Conservation (phyloP, 2,888 invertebrate species). For the Tolmerus cingulatus region DNA sequence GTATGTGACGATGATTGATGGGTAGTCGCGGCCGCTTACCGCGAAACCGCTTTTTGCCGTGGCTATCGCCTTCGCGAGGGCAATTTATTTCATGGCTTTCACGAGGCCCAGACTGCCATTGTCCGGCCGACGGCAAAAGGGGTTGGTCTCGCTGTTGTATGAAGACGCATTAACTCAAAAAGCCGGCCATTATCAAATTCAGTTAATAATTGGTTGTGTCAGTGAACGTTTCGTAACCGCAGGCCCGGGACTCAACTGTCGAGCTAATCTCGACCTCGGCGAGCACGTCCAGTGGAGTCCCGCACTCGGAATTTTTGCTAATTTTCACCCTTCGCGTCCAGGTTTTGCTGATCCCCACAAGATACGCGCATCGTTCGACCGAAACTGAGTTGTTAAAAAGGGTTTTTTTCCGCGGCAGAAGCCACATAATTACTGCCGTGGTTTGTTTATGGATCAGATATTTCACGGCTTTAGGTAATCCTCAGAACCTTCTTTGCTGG, state of each 20-base stretch:
- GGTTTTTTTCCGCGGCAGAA: slow-evolving; percentile 13
- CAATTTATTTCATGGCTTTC: slow-evolving; percentile 33
- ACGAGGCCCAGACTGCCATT: background rate
- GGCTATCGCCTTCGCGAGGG: background rate
- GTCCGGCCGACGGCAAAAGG: slow-evolving; percentile 25
- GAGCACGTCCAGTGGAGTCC: background rate
- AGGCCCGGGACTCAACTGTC: background rate
- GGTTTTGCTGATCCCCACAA: background rate
- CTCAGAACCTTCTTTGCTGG: slow-evolving; percentile 1
- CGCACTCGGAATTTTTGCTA: background rate
- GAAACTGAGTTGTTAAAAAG: slow-evolving; percentile 33
- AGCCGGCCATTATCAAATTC: slow-evolving; percentile 47
- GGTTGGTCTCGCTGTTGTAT: slow-evolving; percentile 21
- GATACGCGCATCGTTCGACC: background rate
- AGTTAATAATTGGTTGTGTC: slow-evolving; percentile 47
- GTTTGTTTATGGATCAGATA: slow-evolving; percentile 45
- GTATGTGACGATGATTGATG: slow-evolving; percentile 43
- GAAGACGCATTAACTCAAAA: slow-evolving; percentile 37
- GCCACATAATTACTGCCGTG: slow-evolving; percentile 44
- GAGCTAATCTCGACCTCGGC: background rate
- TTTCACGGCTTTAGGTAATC: slow-evolving; percentile 29
- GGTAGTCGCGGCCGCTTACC: slow-evolving; percentile 38
- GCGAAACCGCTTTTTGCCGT: slow-evolving; percentile 7
- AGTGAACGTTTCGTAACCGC: slow-evolving; percentile 42
- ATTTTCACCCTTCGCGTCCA: background rate